Evolutionary conservation across 1,140 invertebrate genomes (phyloP), one percentile per base, ranked within the genome.

Genomic region (Carcinoscorpius rotundicauda): DNA sequence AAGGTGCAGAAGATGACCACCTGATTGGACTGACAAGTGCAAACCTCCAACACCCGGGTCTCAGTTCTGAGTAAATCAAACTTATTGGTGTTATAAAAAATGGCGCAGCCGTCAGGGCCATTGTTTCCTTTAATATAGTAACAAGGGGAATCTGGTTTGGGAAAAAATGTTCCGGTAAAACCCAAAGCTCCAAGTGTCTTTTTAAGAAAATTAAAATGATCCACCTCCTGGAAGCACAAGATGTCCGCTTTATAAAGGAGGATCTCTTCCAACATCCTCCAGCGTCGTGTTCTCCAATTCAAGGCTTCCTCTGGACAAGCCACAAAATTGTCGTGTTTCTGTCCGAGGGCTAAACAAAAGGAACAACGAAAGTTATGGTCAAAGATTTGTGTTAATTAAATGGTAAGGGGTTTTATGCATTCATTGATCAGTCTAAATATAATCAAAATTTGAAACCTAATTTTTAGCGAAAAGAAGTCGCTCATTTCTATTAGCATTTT

Each of bases 91-190:
- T 81, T 78, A 73, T 83, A 88, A 74, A 91, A 89, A 49, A 90
- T 79, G 3, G 87, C 87, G 75, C 87, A 90, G 4, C 88, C 88
- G 76, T 90, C 88, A 0, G 88, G 87, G 3, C 88, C 87, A 69
- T 85, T 86, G 72, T 88, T 88, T 57, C 82, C 82, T 63, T 82
- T 76, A 55, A 87, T 81, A 69, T 88, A 87, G 11, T 88, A 76
- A 75, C 87, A 89, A 0, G 87, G 87, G 0, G 87, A 89, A 72
- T 89, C 85, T 3, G 87, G 87, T 76, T 90, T 90, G 0, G 86
- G 86, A 71, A 83, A 84, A 75, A 89, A 90, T 60, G 82, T 79
- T 4, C 87, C 88, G 0, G 75, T 73, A 72, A 87, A 90, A 3
- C 87, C 86, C 71, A 86, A 80, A 11, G 80, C 80, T 3, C 74